A percentile compares a stretch with the other conserved stretches of the same genome.
Conservation (phyloP, 2,888 invertebrate genomes). For the Pecten maximus region DNA sequence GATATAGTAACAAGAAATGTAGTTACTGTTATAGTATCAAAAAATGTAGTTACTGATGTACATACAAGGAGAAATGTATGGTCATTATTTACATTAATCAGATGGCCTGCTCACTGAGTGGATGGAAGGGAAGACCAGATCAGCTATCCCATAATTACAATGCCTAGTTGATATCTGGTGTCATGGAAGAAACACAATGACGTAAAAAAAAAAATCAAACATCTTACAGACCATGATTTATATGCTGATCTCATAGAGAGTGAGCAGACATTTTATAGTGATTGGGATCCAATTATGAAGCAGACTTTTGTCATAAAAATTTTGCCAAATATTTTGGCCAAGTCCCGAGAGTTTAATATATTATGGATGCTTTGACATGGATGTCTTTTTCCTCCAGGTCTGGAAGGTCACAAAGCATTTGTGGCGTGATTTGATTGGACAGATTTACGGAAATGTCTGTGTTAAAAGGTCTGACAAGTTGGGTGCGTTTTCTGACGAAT, state of each 20-base stretch:
- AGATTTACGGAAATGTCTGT: conserved; percentile 24
- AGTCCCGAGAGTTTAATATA: conserved; percentile 33
- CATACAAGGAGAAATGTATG: neutral
- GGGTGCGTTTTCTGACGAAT: conserved; percentile 33
- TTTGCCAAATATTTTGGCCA: conserved; percentile 24
- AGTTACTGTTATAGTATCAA: neutral
- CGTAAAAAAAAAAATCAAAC: neutral
- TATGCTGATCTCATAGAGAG: conserved; percentile 4
- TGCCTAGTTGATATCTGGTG: neutral
- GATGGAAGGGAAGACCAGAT: too few relatives aligned
- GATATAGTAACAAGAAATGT: neutral
- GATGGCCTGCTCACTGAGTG: too few relatives aligned
- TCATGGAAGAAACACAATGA: neutral
- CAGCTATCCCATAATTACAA: neutral
- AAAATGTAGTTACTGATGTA: neutral
- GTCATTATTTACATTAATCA: too few relatives aligned
- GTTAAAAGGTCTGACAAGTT: conserved; percentile 30
- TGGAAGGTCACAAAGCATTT: conserved; percentile 30
- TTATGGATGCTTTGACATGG: neutral
- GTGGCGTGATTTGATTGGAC: conserved; percentile 30
- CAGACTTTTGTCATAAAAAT: conserved; percentile 26
- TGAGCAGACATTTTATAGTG: conserved; percentile 17
- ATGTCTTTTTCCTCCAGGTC: neutral
- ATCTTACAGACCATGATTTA: conserved; percentile 12
- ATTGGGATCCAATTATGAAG: conserved; percentile 10